Evolutionary conservation across 2,797 vertebrate species (phyloP).

Genomic region (Meda fulgida): DNA sequence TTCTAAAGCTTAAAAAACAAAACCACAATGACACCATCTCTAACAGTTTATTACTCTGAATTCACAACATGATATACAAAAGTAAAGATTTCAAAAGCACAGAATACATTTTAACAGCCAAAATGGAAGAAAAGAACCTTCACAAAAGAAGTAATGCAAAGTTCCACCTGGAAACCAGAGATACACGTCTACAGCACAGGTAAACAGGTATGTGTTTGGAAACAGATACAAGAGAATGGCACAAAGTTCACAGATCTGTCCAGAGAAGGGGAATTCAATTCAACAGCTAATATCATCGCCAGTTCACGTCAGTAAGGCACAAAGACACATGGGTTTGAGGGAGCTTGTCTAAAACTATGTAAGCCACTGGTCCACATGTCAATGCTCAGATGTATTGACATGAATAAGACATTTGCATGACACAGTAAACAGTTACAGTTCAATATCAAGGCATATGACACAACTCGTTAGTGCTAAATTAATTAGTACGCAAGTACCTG

Average conservation of each 20-base stretch:
- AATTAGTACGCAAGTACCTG: constrained; percentile 24
- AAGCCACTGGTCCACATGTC: constrained; percentile 57
- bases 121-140: constrained; percentile 44
- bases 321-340: constrained; percentile 49
- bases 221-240: constrained; percentile 53
- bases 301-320: constrained; percentile 60
- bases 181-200: constrained; percentile 45
- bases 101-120: constrained; percentile 46
- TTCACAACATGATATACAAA: constrained; percentile 63
- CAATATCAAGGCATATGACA: constrained; percentile 52
- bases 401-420: constrained; percentile 49
- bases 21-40: neutral
- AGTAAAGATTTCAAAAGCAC: constrained; percentile 58
- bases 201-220: constrained; percentile 44
- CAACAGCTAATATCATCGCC: constrained; percentile 42
- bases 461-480: constrained; percentile 21
- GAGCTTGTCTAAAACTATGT: constrained; percentile 42
- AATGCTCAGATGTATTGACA: constrained; percentile 50
- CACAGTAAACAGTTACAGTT: constrained; percentile 56
- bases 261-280: constrained; percentile 46
- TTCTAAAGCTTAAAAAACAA: neutral
- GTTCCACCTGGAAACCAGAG: constrained; percentile 49
- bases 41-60: constrained; percentile 51
- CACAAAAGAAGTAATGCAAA: constrained; percentile 44
- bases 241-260: constrained; percentile 51